A percentile compares a stretch with the other conserved stretches of the same genome.
phyloP scores from a whole-genome alignment of 2,888 invertebrate genomes.

The Gymnosoma rotundatum region DNA sequence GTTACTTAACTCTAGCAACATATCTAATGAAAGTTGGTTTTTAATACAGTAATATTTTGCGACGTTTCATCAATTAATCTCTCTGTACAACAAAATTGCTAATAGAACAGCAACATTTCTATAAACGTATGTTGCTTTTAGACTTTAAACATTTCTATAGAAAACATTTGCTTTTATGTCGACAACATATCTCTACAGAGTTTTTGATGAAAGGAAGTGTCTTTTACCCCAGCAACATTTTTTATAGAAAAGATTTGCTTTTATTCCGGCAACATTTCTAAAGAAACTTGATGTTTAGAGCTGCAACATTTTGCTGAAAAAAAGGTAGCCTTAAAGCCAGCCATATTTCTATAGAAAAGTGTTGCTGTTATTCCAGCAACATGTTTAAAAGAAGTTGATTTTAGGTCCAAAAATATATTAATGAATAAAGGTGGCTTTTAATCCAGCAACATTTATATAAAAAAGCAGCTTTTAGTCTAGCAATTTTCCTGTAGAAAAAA shows the following conservation, averaged over 20 bases:
- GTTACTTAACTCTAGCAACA: background rate
- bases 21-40: background rate
- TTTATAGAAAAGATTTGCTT: background rate
- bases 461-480: background rate
- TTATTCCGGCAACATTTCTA: background rate
- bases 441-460: background rate
- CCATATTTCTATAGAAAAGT: background rate
- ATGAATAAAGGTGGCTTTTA: background rate
- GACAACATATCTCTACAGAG: too few species aligned
- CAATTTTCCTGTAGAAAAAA: background rate
- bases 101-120: too few species aligned
- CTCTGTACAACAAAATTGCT: too few species aligned
- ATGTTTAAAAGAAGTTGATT: background rate
- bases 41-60: background rate
- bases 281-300: too few species aligned
- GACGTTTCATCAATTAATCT: too few species aligned
- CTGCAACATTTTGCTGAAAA: background rate
- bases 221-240: background rate
- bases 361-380: background rate
- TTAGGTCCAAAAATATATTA: background rate
- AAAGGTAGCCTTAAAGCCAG: background rate
- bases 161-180: background rate
- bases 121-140: background rate
- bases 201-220: background rate
- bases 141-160: background rate